Evolutionary conservation across 2,888 invertebrate genomes (phyloP), one percentile per base, ranked within the genome.

Genomic region (Aspidiotus destructor): DNA sequence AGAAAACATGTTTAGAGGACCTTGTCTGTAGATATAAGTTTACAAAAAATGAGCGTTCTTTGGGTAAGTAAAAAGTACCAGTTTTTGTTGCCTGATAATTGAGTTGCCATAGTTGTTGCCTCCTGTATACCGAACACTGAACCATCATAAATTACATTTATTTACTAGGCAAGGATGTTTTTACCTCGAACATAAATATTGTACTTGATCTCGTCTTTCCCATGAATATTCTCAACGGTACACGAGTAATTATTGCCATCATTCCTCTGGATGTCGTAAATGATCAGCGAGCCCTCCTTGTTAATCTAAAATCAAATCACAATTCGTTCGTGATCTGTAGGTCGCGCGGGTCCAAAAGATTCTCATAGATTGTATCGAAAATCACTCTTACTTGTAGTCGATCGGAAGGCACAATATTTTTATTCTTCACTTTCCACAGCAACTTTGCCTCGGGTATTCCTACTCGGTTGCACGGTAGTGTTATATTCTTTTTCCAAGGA

Each of bases 191-290:
- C 80, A 70, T 78, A 85, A 28, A 89, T 82, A 69, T 84, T 84
- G 77, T 92, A 92, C 0, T 86, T 84, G 71, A 92, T 89, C 74
- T 88, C 87, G 77, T 92, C 92, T 68, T 84, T 84, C 2, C 92
- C 92, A 78, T 89, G 86, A 10, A 83, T 82, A 77, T 95, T 94
- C 75, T 90, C 89, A 0, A 92, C 92, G 48, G 83, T 80, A 76
- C 94, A 95, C 0, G 92, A 90, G 78, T 93, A 95, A 79, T 93
- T 93, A 13, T 91, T 92, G 73, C 88, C 88, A 77, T 94, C 93
- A 28, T 85, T 84, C 73, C 86, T 86, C 76, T 90, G 89, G 7
- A 88, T 80, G 48, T 87, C 89, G 77, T 86, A 84, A 71, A 92
- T 86, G 62, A 86, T 82, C 40, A 92, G 79, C 1, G 89, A 87